Evolutionary conservation across 2,113 vertebrate genomes (phyloP).

Genomic region (Rhadina sibilatrix): DNA sequence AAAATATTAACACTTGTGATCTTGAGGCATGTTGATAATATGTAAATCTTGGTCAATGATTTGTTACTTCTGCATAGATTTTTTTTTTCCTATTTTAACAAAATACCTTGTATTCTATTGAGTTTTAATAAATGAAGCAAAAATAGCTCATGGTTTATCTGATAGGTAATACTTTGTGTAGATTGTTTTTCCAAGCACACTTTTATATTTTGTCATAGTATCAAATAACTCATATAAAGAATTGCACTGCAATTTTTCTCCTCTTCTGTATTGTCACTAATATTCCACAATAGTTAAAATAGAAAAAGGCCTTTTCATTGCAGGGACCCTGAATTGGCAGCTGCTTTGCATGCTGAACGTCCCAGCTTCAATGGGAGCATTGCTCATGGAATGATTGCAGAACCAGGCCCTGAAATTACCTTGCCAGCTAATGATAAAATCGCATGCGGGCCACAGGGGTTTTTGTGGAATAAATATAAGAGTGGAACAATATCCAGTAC

Average conservation of each 20-base stretch:
- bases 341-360: slow-evolving; percentile 55
- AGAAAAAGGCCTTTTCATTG: slow-evolving; percentile 42
- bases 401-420: slow-evolving; percentile 62
- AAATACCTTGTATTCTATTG: background rate
- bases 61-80: background rate
- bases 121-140: background rate
- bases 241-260: slow-evolving; percentile 45
- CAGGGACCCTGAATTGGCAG: slow-evolving; percentile 43
- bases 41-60: background rate
- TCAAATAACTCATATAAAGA: slow-evolving; percentile 16
- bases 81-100: background rate
- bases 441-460: slow-evolving; percentile 56
- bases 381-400: slow-evolving; percentile 60
- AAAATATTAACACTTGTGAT: background rate
- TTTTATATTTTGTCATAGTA: slow-evolving; percentile 13
- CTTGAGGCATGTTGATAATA: background rate
- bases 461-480: slow-evolving; percentile 70
- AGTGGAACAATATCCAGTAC: slow-evolving; percentile 62
- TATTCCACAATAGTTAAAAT: slow-evolving; percentile 32
- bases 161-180: background rate
- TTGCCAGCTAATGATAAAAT: slow-evolving; percentile 68
- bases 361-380: slow-evolving; percentile 37
- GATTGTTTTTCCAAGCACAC: slow-evolving; percentile 31
- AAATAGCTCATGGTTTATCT: background rate
- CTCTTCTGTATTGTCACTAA: slow-evolving; percentile 47